These are phyloP conservation scores for Herpetotheres cachinnans DNA, from an alignment of 2,113 vertebrate genomes.

Conservation along the genomic window DNA sequence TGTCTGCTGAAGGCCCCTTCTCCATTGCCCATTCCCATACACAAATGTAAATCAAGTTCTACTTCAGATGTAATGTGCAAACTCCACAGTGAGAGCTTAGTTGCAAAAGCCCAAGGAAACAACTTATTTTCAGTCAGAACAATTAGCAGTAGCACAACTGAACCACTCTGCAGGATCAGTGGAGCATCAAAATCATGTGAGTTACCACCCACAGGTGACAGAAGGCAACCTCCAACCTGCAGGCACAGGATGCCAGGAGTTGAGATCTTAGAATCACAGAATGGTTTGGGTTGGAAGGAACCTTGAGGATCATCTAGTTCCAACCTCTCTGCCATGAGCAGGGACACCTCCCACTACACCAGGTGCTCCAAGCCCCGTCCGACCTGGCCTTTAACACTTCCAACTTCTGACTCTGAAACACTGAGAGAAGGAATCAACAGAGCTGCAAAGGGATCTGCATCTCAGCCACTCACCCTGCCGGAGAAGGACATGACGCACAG, in stretches of 20 bases:
- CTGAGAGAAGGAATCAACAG: background rate
- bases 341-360: too few relatives aligned
- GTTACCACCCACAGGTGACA: background rate
- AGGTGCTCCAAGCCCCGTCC: too few relatives aligned
- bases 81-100: background rate
- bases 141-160: background rate
- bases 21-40: background rate
- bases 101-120: background rate
- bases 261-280: background rate
- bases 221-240: background rate
- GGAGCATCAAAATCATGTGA: fast-evolving
- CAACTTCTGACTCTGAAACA: background rate
- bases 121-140: background rate
- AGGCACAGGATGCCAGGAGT: fast-evolving
- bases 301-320: too few relatives aligned
- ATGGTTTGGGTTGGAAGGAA: too few relatives aligned
- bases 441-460: background rate
- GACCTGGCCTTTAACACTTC: too few relatives aligned
- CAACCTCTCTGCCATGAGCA: too few relatives aligned
- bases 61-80: fast-evolving
- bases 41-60: background rate
- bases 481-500: conserved; percentile 94
- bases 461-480: conserved; percentile 86
- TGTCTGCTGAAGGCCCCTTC: background rate
- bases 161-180: background rate